phyloP scores from a whole-genome alignment of 2,888 invertebrate genomes.

The Raillietiella orientalis region DNA sequence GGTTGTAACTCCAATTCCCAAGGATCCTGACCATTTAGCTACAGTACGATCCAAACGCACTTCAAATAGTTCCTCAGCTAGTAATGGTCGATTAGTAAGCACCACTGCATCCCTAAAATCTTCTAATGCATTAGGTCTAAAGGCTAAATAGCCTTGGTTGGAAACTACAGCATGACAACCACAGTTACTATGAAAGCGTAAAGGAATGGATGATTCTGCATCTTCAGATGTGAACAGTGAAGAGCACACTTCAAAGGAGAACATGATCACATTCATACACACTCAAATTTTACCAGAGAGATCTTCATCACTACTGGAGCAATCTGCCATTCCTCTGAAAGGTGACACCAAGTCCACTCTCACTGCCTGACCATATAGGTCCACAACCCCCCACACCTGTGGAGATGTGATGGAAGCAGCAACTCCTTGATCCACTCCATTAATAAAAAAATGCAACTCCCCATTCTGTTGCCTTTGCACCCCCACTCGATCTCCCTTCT shows the following conservation, averaged over 20 bases:
- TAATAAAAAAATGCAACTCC: conserved; percentile 67
- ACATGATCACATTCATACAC: no score
- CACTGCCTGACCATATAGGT: conserved; percentile 78
- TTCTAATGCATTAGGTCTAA: conserved; percentile 67
- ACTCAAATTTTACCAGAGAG: no score
- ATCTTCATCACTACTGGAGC: conserved; percentile 3
- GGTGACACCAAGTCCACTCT: conserved; percentile 17
- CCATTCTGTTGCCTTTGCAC: conserved; percentile 57
- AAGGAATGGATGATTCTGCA: conserved; percentile 6
- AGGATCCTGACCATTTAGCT: conserved; percentile 77
- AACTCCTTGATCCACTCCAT: conserved; percentile 67
- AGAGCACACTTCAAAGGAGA: not conserved
- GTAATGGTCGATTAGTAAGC: conserved; percentile 47
- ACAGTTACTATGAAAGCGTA: conserved; percentile 66
- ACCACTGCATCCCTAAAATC: conserved; percentile 85
- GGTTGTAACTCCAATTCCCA: conserved; percentile 27
- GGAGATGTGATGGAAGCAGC: conserved; percentile 48
- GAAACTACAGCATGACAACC: conserved; percentile 75
- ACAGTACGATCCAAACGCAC: conserved; percentile 64
- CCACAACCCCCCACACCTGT: conserved; percentile 72
- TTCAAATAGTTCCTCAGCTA: conserved; percentile 67
- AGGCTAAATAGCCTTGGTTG: conserved; percentile 59
- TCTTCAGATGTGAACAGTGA: not conserved
- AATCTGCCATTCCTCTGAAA: conserved; percentile 2
- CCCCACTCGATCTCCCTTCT: conserved; percentile 71